These are phyloP conservation scores for Brachionus sp. DNA, from an alignment of 1,140 invertebrate species.

Conservation along the genomic window DNA sequence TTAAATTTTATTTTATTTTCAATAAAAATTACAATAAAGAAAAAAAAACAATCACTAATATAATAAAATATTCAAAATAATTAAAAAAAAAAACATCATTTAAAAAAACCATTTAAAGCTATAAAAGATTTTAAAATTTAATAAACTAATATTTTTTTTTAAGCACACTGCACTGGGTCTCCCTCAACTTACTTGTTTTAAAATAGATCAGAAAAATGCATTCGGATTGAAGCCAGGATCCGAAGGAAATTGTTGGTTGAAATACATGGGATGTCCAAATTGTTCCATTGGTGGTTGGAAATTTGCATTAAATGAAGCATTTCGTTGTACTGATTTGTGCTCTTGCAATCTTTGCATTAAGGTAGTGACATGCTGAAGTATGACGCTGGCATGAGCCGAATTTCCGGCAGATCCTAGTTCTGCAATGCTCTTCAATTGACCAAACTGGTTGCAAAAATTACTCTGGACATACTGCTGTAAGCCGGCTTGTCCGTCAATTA, in stretches of 20 bases:
- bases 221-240: neutral
- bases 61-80: no score
- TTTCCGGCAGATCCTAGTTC: neutral
- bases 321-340: constrained; percentile 1
- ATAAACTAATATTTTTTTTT: no score
- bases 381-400: neutral
- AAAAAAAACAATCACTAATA: no score
- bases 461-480: constrained; percentile 24
- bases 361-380: constrained; percentile 21
- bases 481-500: constrained; percentile 21
- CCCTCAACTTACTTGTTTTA: neutral
- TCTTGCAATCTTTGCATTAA: constrained; percentile 28
- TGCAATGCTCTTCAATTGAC: neutral
- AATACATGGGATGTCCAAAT: neutral
- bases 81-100: no score
- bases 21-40: no score
- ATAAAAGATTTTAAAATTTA: no score
- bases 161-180: neutral
- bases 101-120: no score
- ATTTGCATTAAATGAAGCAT: neutral
- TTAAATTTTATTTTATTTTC: no score
- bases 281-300: neutral
- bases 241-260: neutral
- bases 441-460: constrained; percentile 33
- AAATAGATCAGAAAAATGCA: neutral